A percentile compares a stretch with the other conserved stretches of the same genome.
Conservation (phyloP, 2,113 vertebrate species). For the Phylloscopus trochiloides region DNA sequence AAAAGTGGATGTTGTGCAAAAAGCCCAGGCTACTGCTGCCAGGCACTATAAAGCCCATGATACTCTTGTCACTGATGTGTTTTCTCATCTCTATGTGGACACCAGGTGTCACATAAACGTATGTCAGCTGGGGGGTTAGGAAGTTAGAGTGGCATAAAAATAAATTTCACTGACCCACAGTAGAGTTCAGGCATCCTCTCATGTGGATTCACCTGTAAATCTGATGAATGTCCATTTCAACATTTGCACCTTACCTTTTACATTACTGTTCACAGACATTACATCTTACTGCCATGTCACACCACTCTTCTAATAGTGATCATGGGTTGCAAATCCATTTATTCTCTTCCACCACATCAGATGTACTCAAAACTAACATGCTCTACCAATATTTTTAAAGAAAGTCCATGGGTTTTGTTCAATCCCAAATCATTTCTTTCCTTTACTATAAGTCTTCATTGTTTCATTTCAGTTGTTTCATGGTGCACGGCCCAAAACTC, state of each 20-base stretch:
- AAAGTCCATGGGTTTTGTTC: not conserved
- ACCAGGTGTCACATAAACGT: not conserved
- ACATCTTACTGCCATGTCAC: not conserved
- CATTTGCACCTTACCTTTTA: not conserved
- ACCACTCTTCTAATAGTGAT: not conserved
- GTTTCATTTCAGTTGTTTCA: not conserved
- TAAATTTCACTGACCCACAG: not conserved
- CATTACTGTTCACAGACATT: not conserved
- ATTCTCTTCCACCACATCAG: not conserved
- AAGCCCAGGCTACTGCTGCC: not conserved
- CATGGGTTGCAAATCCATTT: not conserved
- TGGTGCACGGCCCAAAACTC: not conserved
- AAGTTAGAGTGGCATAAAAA: not conserved
- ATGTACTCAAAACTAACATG: not conserved
- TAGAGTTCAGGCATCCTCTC: not conserved
- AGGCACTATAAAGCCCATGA: accelerated
- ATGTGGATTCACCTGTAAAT: not conserved
- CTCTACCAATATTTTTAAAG: not conserved
- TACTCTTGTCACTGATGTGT: not conserved
- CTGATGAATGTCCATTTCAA: not conserved
- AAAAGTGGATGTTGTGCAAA: not conserved
- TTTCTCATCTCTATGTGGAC: not conserved
- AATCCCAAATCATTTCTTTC: not conserved
- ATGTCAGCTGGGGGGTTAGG: not conserved
- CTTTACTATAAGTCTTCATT: not conserved